These are phyloP conservation scores for Nymphalis c-album DNA, from an alignment of 2,888 invertebrate species.

Conservation along the genomic window DNA sequence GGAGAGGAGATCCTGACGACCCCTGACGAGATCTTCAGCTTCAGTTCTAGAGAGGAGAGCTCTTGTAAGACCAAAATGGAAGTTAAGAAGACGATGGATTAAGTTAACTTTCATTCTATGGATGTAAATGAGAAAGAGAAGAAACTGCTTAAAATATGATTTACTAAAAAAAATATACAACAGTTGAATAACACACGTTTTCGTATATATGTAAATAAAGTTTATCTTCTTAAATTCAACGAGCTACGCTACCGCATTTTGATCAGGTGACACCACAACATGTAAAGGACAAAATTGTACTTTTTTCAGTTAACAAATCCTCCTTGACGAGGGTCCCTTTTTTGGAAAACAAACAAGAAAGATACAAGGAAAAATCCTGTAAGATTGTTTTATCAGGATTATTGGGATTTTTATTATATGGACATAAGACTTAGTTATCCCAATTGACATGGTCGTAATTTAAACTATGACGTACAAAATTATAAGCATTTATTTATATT, in stretches of 20 bases:
- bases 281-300: slow-evolving; percentile 74
- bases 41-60: too few relatives aligned
- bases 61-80: too few relatives aligned
- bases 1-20: too few relatives aligned
- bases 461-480: neutral
- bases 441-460: neutral
- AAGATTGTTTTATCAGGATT: slow-evolving; percentile 54
- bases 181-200: too few relatives aligned
- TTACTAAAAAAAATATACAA: too few relatives aligned
- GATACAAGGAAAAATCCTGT: slow-evolving; percentile 70
- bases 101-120: too few relatives aligned
- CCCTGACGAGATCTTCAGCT: too few relatives aligned
- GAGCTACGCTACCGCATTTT: slow-evolving; percentile 24
- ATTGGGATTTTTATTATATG: slow-evolving; percentile 59
- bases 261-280: slow-evolving; percentile 72
- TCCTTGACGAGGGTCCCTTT: slow-evolving; percentile 76
- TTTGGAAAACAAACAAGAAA: slow-evolving; percentile 66
- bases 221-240: too few relatives aligned
- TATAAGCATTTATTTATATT: neutral
- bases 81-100: too few relatives aligned
- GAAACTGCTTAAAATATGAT: too few relatives aligned
- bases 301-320: slow-evolving; percentile 78
- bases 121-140: too few relatives aligned
- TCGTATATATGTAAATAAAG: too few relatives aligned
- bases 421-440: slow-evolving; percentile 12